Conservation (phyloP, 1,140 invertebrate genomes). For the Helicoverpa zea region DNA sequence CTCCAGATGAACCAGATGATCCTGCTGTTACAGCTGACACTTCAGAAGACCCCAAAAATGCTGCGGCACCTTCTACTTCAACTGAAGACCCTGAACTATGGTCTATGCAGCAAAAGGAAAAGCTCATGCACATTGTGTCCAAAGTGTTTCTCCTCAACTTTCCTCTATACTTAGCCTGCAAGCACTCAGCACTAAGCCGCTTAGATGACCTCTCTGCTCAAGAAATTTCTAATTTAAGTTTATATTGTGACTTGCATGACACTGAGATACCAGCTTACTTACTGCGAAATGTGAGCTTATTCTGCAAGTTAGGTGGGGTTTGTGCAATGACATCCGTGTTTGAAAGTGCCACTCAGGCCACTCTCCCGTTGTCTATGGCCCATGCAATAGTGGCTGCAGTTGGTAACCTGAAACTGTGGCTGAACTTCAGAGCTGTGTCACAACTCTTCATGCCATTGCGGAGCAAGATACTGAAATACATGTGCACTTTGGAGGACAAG, state of each 20-base stretch:
- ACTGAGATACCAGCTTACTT: slow-evolving; percentile 96
- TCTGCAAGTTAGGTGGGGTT: slow-evolving; percentile 96
- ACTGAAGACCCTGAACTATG: slow-evolving; percentile 85
- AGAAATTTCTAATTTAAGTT: slow-evolving; percentile 92
- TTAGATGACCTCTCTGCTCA: slow-evolving; percentile 92
- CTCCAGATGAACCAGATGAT: slow-evolving; percentile 51
- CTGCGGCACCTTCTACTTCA: slow-evolving; percentile 52
- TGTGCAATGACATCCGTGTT: slow-evolving; percentile 95
- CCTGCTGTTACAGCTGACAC: slow-evolving; percentile 39
- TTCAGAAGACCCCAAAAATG: slow-evolving; percentile 21
- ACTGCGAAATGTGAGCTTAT: slow-evolving; percentile 95
- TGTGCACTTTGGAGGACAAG: slow-evolving; percentile 97
- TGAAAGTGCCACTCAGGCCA: slow-evolving; percentile 91
- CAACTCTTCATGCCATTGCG: slow-evolving; percentile 95
- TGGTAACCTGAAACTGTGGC: slow-evolving; percentile 97
- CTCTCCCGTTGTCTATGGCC: slow-evolving; percentile 94
- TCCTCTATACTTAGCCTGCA: slow-evolving; percentile 96
- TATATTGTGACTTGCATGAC: slow-evolving; percentile 97
- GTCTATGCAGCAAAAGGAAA: slow-evolving; percentile 92
- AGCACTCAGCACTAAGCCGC: slow-evolving; percentile 92
- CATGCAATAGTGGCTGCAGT: slow-evolving; percentile 96
- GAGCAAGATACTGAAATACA: slow-evolving; percentile 95
- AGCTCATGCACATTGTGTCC: slow-evolving; percentile 92
- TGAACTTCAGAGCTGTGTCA: slow-evolving; percentile 96
- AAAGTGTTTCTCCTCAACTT: slow-evolving; percentile 95